Evolutionary conservation across 2,113 vertebrate species (phyloP), one percentile per base, ranked within the genome.

Genomic region (Aramus guarauna): DNA sequence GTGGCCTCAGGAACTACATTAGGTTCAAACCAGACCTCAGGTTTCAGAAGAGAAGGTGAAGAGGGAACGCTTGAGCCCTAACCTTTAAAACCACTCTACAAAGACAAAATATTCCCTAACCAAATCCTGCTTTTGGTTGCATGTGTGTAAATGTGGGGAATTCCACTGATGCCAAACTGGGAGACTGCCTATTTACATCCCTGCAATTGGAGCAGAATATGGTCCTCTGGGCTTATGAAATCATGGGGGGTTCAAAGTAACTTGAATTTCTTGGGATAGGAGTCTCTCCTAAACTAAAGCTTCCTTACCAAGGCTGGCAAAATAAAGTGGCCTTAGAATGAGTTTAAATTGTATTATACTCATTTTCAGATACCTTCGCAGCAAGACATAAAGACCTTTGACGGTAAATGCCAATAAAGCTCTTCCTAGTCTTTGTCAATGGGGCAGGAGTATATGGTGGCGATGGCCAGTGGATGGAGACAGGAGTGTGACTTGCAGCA

Each of bases 101-200:
- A 85, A 86, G 47, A 83, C 23, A 75, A 85, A 80, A 29, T 34
- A 36, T 45, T 71, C 68, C 43, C 27, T 43, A 27, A 50, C n/a
- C 47, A 66, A 89, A 81, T 63, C 75, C 60, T 75, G 60, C 68
- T 86, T 77, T 72, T 84, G 27, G 36, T 72, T 77, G 34, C 80
- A 64, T 0, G 0, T 6, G 9, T 62, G 37, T 69, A 62, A 90
- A 73, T 1, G 1, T 32, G 41, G 62, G 39, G 37, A 95, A 58
- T n/a, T 39, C 75, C 41, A 71, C 9, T 23, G 72, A 47, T 3
- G 15, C 32, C 37, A 76, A 6, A 62, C 29, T 10, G 9, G 34
- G 30, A 29, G 53, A 50, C 19, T 79, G 39, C 34, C 55, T 76
- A 24, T n/a, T 76, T 52, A 56, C 45, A 62, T 5, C 20, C 30